Conservation (phyloP, 2,797 vertebrate genomes). For the Chelonia mydas region DNA sequence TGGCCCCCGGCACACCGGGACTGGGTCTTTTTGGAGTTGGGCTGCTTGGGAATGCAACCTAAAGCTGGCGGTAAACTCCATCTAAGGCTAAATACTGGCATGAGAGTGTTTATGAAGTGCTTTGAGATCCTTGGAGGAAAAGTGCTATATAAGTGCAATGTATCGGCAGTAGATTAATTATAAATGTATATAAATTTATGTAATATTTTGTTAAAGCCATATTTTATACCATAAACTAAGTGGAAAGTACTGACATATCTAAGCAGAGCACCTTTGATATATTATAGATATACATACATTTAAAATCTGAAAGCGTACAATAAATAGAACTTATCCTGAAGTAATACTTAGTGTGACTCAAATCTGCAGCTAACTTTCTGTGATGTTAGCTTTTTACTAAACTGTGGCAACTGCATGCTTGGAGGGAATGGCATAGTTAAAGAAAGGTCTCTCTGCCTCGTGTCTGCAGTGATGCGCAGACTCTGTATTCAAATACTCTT, state of each 20-base stretch:
- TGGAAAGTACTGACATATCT: neutral
- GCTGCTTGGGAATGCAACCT: too few relatives aligned
- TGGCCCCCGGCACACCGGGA: too few relatives aligned
- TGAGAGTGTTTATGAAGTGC: neutral
- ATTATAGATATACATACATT: neutral
- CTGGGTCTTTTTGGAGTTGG: too few relatives aligned
- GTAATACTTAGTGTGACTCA: neutral
- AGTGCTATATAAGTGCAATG: neutral
- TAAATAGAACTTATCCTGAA: neutral
- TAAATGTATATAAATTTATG: neutral
- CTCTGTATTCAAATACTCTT: conserved; percentile 39
- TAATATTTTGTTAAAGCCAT: neutral
- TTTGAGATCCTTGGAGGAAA: neutral
- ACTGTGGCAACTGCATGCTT: neutral
- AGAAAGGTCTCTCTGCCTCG: neutral
- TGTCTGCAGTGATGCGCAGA: neutral
- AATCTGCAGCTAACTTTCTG: neutral
- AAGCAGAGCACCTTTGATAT: neutral
- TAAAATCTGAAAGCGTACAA: neutral
- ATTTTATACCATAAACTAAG: neutral
- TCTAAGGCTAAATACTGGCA: too few relatives aligned
- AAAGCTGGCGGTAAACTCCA: too few relatives aligned
- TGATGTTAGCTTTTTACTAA: neutral
- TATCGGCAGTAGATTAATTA: neutral
- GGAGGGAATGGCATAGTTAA: neutral